Evolutionary conservation across 2,888 invertebrate species (phyloP).

Genomic region (Theretra japonica): DNA sequence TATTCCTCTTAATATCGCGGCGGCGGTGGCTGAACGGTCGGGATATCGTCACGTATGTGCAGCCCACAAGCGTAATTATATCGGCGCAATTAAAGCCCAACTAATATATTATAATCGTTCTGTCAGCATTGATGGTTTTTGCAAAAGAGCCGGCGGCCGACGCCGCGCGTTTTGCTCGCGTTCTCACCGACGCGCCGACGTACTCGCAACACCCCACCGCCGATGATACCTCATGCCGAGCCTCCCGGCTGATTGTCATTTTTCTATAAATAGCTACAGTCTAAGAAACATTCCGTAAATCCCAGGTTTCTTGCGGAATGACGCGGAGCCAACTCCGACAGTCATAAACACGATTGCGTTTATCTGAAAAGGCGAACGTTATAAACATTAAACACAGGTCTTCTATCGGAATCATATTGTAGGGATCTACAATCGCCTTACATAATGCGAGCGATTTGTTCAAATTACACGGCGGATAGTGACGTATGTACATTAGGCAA

Average conservation of each 20-base stretch:
- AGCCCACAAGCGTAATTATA: conserved; percentile 79
- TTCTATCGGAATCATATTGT: conserved; percentile 22
- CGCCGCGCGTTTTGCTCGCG: conserved; percentile 61
- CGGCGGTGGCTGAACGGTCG: conserved; percentile 69
- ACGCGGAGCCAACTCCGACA: neutral
- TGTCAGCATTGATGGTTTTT: conserved; percentile 79
- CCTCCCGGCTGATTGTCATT: conserved; percentile 35
- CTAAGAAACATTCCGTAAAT: conserved; percentile 18
- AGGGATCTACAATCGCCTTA: conserved; percentile 33
- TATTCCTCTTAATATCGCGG: conserved; percentile 82
- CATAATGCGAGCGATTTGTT: conserved; percentile 40
- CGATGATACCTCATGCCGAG: conserved; percentile 10
- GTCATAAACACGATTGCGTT: neutral
- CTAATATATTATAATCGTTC: conserved; percentile 85
- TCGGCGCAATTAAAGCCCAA: conserved; percentile 81
- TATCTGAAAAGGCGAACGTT: neutral
- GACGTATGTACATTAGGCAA: conserved; percentile 72
- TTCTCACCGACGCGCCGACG: conserved; percentile 60
- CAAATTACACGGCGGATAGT: conserved; percentile 63
- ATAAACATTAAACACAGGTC: conserved; percentile 18
- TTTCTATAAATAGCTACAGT: conserved; percentile 54
- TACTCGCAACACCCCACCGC: conserved; percentile 49
- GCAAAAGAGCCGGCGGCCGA: conserved; percentile 70
- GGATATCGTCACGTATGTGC: conserved; percentile 83
- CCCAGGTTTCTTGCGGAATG: neutral